These are phyloP conservation scores for Ailuropoda melanoleuca DNA, from an alignment of 2,113 vertebrate genomes.

Conservation along the genomic window DNA sequence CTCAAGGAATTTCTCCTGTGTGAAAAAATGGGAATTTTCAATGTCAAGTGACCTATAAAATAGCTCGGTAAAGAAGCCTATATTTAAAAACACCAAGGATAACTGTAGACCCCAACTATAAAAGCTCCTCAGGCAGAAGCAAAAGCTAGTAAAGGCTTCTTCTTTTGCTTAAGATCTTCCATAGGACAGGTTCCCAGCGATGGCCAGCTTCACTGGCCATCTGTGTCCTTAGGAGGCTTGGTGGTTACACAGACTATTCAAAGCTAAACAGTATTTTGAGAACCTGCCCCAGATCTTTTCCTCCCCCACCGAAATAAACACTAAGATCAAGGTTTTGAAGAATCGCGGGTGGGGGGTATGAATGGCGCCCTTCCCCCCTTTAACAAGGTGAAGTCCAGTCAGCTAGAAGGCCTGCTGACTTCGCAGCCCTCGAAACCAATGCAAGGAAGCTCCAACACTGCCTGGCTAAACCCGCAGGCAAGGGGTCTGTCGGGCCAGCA, in stretches of 20 bases:
- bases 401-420: constrained; percentile 61
- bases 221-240: background rate
- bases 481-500: background rate
- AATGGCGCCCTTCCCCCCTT: background rate
- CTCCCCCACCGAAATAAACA: background rate
- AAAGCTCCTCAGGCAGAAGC: background rate
- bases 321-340: background rate
- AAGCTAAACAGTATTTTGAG: background rate
- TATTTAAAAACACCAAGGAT: background rate
- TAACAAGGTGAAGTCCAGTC: background rate
- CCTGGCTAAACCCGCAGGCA: background rate
- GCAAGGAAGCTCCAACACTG: background rate
- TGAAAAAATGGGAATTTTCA: background rate
- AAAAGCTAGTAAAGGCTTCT: background rate
- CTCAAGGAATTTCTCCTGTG: background rate
- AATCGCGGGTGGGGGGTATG: background rate
- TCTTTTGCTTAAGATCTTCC: background rate
- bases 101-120: background rate
- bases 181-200: background rate
- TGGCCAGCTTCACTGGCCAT: background rate
- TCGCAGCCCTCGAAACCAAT: constrained; percentile 2
- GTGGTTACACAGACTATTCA: background rate
- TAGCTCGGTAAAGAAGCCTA: background rate
- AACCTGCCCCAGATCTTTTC: background rate
- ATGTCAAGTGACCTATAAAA: background rate